Percentiles rank a stretch among this genome's conserved stretches.
phyloP scores from a whole-genome alignment of 2,797 vertebrate species.

The Danio choprae region DNA sequence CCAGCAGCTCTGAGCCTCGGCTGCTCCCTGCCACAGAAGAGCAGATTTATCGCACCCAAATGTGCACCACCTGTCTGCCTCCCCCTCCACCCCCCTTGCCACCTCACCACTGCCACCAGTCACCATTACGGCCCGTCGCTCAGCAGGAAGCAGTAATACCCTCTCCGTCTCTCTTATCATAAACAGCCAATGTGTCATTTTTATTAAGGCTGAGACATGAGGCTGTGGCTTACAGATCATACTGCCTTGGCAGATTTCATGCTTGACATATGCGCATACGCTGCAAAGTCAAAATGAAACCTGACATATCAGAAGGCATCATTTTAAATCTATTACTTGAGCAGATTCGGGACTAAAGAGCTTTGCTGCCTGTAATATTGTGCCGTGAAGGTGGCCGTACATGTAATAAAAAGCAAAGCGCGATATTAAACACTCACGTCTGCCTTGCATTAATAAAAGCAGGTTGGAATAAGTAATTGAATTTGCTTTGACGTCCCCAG shows the following conservation, averaged over 20 bases:
- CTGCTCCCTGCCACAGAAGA: conserved; percentile 58
- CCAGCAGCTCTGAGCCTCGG: conserved; percentile 56
- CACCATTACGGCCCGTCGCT: conserved; percentile 45
- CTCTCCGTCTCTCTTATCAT: conserved; percentile 53
- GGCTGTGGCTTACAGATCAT: conserved; percentile 38
- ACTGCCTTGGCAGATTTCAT: conserved; percentile 38
- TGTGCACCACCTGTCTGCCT: conserved; percentile 68
- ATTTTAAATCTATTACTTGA: conserved; percentile 55
- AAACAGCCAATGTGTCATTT: conserved; percentile 54
- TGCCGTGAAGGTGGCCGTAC: conserved; percentile 40
- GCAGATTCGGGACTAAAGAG: conserved; percentile 38
- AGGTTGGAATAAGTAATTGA: conserved; percentile 57
- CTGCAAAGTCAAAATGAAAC: conserved; percentile 36
- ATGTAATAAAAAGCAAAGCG: conserved; percentile 60
- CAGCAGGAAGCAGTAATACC: conserved; percentile 24
- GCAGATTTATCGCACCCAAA: conserved; percentile 66
- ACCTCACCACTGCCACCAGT: conserved; percentile 16
- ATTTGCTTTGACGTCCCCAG: conserved; percentile 44
- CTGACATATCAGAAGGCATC: conserved; percentile 50
- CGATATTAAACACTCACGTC: conserved; percentile 53
- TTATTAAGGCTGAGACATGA: conserved; percentile 57
- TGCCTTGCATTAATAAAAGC: conserved; percentile 62
- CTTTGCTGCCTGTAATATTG: conserved; percentile 54
- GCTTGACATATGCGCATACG: conserved; percentile 32
- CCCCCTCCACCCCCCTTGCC: neutral